phyloP scores from a whole-genome alignment of 2,888 invertebrate genomes.

The Chorisops tibialis region DNA sequence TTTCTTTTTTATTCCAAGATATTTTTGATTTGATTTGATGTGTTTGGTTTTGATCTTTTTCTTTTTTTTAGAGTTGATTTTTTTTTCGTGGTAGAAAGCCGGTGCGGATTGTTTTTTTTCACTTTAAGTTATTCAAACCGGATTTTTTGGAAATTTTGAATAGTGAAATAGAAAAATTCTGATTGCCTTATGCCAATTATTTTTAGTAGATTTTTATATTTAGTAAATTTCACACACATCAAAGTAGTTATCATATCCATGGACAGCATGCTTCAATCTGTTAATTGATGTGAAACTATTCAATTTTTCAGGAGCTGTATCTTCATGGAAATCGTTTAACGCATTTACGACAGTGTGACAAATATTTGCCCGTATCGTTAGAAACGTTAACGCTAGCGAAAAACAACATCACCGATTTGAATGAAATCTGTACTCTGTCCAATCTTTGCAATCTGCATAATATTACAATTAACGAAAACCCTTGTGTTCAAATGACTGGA shows the following conservation, averaged over 20 bases:
- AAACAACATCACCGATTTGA: slow-evolving; percentile 80
- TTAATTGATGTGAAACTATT: neutral
- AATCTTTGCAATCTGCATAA: slow-evolving; percentile 73
- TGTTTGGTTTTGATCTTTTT: neutral
- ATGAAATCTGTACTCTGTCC: slow-evolving; percentile 78
- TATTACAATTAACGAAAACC: slow-evolving; percentile 82
- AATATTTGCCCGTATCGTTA: slow-evolving; percentile 73
- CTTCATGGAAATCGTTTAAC: slow-evolving; percentile 83
- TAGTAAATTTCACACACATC: slow-evolving; percentile 20
- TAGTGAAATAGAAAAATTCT: too few relatives aligned
- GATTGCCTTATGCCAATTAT: too few relatives aligned
- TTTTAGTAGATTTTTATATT: too few relatives aligned
- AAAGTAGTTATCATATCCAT: too few relatives aligned
- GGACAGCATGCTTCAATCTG: neutral
- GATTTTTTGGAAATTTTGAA: too few relatives aligned
- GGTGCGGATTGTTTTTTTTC: too few relatives aligned
- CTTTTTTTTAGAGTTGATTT: neutral
- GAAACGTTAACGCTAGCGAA: slow-evolving; percentile 74
- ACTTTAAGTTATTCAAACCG: too few relatives aligned
- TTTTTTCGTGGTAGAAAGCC: too few relatives aligned
- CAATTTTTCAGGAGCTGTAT: slow-evolving; percentile 66
- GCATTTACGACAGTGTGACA: slow-evolving; percentile 76
- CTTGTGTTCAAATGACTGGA: slow-evolving; percentile 76
- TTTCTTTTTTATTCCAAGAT: slow-evolving; percentile 7
- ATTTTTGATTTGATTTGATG: neutral